Conservation (phyloP, 2,888 invertebrate species). For the Drosophila borborema region DNA sequence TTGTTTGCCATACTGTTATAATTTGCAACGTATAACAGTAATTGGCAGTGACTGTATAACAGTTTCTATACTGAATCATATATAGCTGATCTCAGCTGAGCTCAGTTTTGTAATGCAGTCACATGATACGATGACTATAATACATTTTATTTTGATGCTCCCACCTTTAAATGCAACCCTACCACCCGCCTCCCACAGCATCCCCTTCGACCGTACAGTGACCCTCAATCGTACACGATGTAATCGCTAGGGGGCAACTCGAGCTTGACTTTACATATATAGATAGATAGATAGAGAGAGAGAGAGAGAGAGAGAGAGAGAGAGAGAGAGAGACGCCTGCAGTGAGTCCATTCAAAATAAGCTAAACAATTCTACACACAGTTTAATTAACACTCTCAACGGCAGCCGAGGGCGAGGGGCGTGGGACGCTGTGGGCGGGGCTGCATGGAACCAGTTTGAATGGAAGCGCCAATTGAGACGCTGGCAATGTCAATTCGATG, state of each 20-base stretch:
- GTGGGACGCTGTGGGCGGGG: neutral
- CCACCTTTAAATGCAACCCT: neutral
- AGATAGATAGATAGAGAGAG: no score
- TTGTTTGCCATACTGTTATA: neutral
- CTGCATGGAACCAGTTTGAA: slow-evolving; percentile 41
- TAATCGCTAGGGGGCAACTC: slow-evolving; percentile 18
- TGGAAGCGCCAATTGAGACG: slow-evolving; percentile 27
- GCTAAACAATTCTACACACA: slow-evolving; percentile 59
- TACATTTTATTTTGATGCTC: slow-evolving; percentile 12
- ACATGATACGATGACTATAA: slow-evolving; percentile 37
- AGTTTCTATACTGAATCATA: neutral
- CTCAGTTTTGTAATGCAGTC: slow-evolving; percentile 4
- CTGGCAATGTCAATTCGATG: slow-evolving; percentile 22
- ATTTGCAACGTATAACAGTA: neutral
- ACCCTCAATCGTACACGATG: slow-evolving; percentile 3
- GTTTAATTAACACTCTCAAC: slow-evolving; percentile 65
- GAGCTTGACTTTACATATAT: neutral
- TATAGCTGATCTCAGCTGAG: slow-evolving; percentile 4
- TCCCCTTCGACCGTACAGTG: neutral
- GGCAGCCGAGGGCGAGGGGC: neutral
- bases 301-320: neutral
- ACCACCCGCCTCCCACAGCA: no score
- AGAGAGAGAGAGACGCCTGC: neutral
- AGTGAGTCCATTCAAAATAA: slow-evolving; percentile 31
- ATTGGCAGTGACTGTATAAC: neutral